A percentile compares a stretch with the other conserved stretches of the same genome.
Evolutionary conservation across 2,113 vertebrate genomes (phyloP).

Genomic region (Oriolus oriolus): DNA sequence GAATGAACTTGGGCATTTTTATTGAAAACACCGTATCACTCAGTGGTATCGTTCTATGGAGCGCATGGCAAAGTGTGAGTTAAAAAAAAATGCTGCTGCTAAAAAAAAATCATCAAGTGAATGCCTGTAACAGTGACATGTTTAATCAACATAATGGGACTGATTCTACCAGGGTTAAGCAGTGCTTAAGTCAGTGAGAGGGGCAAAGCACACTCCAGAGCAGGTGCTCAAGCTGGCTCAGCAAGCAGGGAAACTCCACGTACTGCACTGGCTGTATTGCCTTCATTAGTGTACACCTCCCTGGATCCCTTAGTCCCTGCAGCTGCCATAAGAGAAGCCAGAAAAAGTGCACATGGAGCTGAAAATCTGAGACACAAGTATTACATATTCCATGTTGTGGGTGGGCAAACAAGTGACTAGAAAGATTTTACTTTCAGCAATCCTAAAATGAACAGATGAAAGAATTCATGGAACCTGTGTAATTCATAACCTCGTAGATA

Average conservation of each 20-base stretch:
- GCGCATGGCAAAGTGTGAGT: neutral
- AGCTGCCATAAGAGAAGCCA: neutral
- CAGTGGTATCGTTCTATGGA: neutral
- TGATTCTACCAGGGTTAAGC: constrained; percentile 57
- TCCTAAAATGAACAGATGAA: neutral
- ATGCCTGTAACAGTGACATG: constrained; percentile 33
- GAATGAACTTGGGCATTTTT: neutral
- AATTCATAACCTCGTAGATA: neutral
- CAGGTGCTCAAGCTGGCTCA: constrained; percentile 48
- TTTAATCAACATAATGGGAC: constrained; percentile 65
- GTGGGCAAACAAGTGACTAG: neutral
- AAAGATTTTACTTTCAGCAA: neutral
- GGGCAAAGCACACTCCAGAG: constrained; percentile 22
- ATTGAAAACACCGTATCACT: neutral
- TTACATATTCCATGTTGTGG: neutral
- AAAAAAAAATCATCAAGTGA: constrained; percentile 24
- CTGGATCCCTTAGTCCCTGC: neutral
- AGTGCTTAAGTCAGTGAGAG: constrained; percentile 46
- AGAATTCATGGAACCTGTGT: neutral
- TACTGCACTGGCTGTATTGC: neutral
- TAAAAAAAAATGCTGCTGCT: neutral
- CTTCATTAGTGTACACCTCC: neutral
- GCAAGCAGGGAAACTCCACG: neutral
- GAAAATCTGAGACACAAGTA: neutral
- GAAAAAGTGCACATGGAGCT: neutral